Evolutionary conservation across 2,888 invertebrate genomes (phyloP).

Genomic region (Protodeltote pygarga): DNA sequence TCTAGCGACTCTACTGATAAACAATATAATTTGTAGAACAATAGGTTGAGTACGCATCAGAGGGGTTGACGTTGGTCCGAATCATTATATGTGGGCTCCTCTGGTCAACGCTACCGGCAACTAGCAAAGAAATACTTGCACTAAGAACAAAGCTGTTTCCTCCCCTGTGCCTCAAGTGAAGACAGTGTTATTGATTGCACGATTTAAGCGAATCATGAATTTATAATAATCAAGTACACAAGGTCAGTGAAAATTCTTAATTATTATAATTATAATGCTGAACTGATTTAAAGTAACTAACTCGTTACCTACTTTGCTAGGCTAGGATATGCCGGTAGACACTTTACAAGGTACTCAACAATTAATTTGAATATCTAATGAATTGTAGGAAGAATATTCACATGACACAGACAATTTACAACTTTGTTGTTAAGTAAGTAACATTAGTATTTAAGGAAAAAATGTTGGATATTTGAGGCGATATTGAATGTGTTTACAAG

Average conservation of each 20-base stretch:
- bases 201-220: conserved; percentile 20
- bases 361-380: conserved; percentile 31
- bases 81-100: conserved; percentile 33
- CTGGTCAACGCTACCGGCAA: conserved; percentile 21
- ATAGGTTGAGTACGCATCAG: conserved; percentile 44
- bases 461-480: conserved; percentile 33
- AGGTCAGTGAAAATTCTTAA: conserved; percentile 29
- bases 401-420: conserved; percentile 34
- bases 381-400: conserved; percentile 37
- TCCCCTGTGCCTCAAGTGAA: conserved; percentile 15
- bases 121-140: conserved; percentile 23
- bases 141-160: conserved; percentile 8
- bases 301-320: conserved; percentile 16
- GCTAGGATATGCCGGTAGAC: conserved; percentile 27
- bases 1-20: conserved; percentile 83
- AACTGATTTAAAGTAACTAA: conserved; percentile 22
- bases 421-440: conserved; percentile 31
- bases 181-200: conserved; percentile 19
- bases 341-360: conserved; percentile 22
- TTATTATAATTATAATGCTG: conserved; percentile 23
- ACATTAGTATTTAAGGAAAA: conserved; percentile 27
- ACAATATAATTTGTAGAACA: conserved; percentile 54
- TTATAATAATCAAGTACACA: conserved; percentile 1
- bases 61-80: conserved; percentile 19
- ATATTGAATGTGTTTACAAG: conserved; percentile 38